Conservation (phyloP, 2,888 invertebrate genomes). For the Tuta absoluta region DNA sequence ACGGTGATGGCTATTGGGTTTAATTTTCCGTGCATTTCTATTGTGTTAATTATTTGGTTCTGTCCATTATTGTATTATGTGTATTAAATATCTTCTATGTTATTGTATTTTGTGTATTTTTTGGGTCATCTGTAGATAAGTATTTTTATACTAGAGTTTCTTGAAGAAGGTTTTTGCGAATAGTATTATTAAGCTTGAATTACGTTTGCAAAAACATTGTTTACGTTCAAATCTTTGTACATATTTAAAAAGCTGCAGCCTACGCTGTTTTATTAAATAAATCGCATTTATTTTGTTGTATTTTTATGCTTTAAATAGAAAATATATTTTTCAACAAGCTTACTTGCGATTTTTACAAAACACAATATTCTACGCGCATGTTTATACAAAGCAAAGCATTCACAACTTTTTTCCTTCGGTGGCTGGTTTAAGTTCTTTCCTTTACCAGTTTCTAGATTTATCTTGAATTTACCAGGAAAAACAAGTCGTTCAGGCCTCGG, state of each 20-base stretch:
- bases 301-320: conserved; percentile 6
- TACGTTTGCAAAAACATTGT: not conserved
- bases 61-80: conserved; percentile 27
- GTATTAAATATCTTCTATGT: conserved; percentile 7
- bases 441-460: not conserved
- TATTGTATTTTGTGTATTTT: conserved; percentile 19
- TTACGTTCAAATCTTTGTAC: conserved; percentile 12
- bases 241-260: conserved; percentile 19
- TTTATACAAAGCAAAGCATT: conserved; percentile 20
- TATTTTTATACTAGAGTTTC: not conserved
- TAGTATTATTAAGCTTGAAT: not conserved
- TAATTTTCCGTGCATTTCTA: conserved; percentile 57
- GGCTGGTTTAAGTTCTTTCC: conserved; percentile 28
- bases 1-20: conserved; percentile 69
- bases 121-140: conserved; percentile 21
- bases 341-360: conserved; percentile 5
- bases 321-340: not conserved
- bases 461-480: conserved; percentile 84
- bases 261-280: conserved; percentile 6
- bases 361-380: conserved; percentile 24
- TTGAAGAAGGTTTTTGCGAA: not conserved
- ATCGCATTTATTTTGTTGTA: not conserved
- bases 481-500: conserved; percentile 94
- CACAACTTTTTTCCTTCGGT: conserved; percentile 31
- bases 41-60: conserved; percentile 48